Evolutionary conservation across 2,888 invertebrate genomes (phyloP).

Genomic region (Anarsia innoxiella): DNA sequence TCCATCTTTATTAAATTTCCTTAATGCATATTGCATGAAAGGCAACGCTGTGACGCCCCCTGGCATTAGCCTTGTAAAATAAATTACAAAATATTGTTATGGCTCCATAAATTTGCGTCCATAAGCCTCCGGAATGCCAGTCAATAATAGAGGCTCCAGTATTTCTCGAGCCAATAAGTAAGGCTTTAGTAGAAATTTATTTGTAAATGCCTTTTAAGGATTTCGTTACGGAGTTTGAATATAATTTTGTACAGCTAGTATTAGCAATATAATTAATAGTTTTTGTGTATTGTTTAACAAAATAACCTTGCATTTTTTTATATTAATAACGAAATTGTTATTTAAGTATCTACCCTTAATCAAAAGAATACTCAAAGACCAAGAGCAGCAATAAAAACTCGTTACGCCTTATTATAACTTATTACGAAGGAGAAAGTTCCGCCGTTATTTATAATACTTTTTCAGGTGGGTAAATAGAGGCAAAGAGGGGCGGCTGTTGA

Average conservation of each 20-base stretch:
- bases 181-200: slow-evolving; percentile 16
- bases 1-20: slow-evolving; percentile 17
- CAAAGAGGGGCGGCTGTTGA: slow-evolving; percentile 23
- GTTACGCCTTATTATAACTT: slow-evolving; percentile 14
- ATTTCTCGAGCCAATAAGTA: slow-evolving; percentile 18
- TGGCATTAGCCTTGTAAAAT: slow-evolving; percentile 14
- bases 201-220: slow-evolving; percentile 10
- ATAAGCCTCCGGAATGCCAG: slow-evolving; percentile 11
- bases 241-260: no score
- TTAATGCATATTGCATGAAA: slow-evolving; percentile 21
- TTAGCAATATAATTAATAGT: no score
- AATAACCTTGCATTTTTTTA: no score
- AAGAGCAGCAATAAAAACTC: slow-evolving; percentile 11
- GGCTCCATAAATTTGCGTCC: slow-evolving; percentile 17
- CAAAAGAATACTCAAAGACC: slow-evolving; percentile 4
- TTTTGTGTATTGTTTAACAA: no score
- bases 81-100: slow-evolving; percentile 23
- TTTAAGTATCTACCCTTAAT: not conserved
- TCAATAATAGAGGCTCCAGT: slow-evolving; percentile 15
- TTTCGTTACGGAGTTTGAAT: slow-evolving; percentile 1
- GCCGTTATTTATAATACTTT: slow-evolving; percentile 50
- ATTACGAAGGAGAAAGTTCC: slow-evolving; percentile 38
- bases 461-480: slow-evolving; percentile 45
- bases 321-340: no score
- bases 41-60: slow-evolving; percentile 2